phyloP scores from a whole-genome alignment of 30 jellyfish, hydroid and myxozoan genomes.

The Aurelia aurita complex sp. Pacific region DNA sequence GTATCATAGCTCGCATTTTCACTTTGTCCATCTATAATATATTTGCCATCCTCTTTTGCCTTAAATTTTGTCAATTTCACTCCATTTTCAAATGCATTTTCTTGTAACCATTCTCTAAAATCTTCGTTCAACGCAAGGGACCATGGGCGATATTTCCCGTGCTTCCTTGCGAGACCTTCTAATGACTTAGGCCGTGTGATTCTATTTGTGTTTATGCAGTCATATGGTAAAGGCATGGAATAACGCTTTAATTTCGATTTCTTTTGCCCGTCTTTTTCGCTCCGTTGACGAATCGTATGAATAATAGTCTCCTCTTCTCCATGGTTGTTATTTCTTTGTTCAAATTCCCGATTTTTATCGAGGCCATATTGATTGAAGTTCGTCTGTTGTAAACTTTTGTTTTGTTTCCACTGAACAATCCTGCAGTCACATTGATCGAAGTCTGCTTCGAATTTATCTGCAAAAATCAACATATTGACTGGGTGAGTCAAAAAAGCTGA shows the following conservation, averaged over 20 bases:
- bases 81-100: constrained; percentile 27
- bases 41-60: neutral
- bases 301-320: too few relatives aligned
- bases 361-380: too few relatives aligned
- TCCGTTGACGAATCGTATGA: too few relatives aligned
- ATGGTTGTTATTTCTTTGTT: too few relatives aligned
- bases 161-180: constrained; percentile 23
- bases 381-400: too few relatives aligned
- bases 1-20: neutral
- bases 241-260: constrained; percentile 5
- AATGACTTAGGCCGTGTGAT: constrained; percentile 22
- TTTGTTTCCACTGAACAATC: too few relatives aligned
- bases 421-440: too few relatives aligned
- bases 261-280: neutral
- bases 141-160: constrained; percentile 53
- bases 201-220: constrained; percentile 1
- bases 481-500: too few relatives aligned
- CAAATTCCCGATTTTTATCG: too few relatives aligned
- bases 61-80: constrained; percentile 17
- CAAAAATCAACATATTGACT: too few relatives aligned
- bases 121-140: constrained; percentile 25
- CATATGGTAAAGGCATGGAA: constrained; percentile 22
- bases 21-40: neutral
- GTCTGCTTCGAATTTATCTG: too few relatives aligned
- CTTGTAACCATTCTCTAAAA: constrained; percentile 9